A percentile compares a stretch with the other conserved stretches of the same genome.
These are phyloP conservation scores for Sinocyclocheilus maitianheensis DNA, from an alignment of 2,113 vertebrate genomes.

Conservation along the genomic window DNA sequence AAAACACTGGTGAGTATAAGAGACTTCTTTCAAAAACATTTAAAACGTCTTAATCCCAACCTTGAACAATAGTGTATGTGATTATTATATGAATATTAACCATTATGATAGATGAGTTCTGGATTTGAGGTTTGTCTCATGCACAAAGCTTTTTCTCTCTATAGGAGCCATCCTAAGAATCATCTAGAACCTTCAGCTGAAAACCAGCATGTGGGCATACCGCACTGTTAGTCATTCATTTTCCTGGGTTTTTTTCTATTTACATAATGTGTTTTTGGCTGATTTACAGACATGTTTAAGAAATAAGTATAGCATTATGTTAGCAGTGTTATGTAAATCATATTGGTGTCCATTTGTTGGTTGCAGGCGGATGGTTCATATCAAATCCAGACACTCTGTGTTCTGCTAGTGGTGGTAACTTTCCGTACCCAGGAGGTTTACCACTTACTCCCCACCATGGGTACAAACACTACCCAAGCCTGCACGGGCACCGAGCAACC, in stretches of 20 bases:
- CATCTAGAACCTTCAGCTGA: constrained; percentile 77
- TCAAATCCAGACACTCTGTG: constrained; percentile 80
- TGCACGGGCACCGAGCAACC: constrained; percentile 79
- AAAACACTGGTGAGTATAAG: no score
- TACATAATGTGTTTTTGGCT: neutral
- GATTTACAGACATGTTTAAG: neutral
- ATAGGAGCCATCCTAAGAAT: constrained; percentile 82
- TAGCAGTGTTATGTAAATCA: neutral
- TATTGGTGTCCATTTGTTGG: constrained; percentile 9
- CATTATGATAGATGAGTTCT: neutral
- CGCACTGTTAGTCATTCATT: constrained; percentile 80
- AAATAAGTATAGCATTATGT: neutral
- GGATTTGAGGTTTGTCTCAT: neutral
- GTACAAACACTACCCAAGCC: constrained; percentile 80
- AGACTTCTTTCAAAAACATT: neutral
- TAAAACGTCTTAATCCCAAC: neutral
- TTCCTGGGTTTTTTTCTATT: neutral
- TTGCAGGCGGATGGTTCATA: constrained; percentile 83
- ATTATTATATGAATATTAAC: neutral
- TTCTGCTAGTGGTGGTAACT: constrained; percentile 77
- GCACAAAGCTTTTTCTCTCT: constrained; percentile 9
- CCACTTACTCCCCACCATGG: constrained; percentile 79
- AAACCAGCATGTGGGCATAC: constrained; percentile 81
- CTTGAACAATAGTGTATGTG: neutral
- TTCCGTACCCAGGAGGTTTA: constrained; percentile 76